Percentiles rank a stretch among this genome's conserved stretches.
These are phyloP conservation scores for Scatophagus argus DNA, from an alignment of 2,113 vertebrate species.

Conservation along the genomic window DNA sequence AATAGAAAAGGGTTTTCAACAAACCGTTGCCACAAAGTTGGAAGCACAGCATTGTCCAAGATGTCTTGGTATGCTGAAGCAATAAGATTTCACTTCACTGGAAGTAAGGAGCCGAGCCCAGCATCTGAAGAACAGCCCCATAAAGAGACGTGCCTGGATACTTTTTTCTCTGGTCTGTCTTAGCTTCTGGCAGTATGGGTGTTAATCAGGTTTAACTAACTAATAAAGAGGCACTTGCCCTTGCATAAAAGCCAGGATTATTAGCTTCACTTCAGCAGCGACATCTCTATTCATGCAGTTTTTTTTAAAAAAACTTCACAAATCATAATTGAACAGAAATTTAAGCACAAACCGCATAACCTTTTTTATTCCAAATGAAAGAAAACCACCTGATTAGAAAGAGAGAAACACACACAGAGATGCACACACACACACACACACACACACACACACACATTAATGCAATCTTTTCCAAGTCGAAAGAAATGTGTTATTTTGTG, in stretches of 20 bases:
- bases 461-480: slow-evolving; percentile 24
- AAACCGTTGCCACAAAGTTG: too few species aligned
- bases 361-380: slow-evolving; percentile 12
- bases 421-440: background rate
- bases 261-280: background rate
- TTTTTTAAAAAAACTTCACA: too few species aligned
- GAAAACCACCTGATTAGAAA: slow-evolving; percentile 22
- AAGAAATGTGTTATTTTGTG: slow-evolving; percentile 31
- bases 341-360: background rate
- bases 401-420: background rate
- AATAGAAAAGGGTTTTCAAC: too few species aligned
- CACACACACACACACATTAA: background rate
- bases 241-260: background rate
- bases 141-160: too few species aligned
- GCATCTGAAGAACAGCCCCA: too few species aligned
- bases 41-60: too few species aligned
- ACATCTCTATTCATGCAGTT: slow-evolving; percentile 4
- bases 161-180: too few species aligned
- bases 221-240: background rate
- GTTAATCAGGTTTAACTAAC: background rate
- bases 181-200: too few species aligned
- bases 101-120: too few species aligned
- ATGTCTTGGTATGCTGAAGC: too few species aligned
- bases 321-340: slow-evolving; percentile 5
- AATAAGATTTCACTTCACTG: too few species aligned